These are phyloP conservation scores for Lepus timidus DNA, from an alignment of 2,113 vertebrate genomes.

Conservation along the genomic window DNA sequence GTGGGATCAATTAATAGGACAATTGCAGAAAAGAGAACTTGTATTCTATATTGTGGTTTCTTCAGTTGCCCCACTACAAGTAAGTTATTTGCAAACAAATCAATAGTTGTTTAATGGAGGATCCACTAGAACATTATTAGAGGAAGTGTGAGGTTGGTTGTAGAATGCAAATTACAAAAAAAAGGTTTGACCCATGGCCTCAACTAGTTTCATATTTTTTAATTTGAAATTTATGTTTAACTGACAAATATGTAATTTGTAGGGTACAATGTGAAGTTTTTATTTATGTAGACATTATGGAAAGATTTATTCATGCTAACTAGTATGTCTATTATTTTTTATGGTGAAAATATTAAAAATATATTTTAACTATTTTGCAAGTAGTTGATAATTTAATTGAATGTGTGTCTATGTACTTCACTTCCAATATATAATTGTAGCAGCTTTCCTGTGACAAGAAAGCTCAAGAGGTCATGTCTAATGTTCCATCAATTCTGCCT, in stretches of 20 bases:
- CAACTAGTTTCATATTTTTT: neutral
- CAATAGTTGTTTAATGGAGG: neutral
- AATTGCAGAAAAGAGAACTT: neutral
- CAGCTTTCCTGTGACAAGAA: neutral
- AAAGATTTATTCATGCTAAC: neutral
- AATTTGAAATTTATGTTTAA: neutral
- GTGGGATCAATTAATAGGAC: neutral
- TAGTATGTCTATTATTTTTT: neutral
- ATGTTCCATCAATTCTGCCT: neutral
- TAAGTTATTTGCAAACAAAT: neutral
- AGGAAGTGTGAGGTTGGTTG: neutral
- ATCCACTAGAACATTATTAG: neutral
- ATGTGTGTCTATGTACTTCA: neutral
- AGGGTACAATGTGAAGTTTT: neutral
- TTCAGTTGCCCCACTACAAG: neutral
- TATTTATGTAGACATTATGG: neutral
- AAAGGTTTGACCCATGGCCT: neutral
- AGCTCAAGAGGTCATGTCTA: neutral
- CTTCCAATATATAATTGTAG: neutral
- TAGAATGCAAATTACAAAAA: neutral
- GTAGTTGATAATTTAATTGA: neutral
- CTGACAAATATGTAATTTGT: neutral
- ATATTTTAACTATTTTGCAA: neutral
- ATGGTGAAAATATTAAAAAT: neutral
- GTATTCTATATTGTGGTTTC: conserved; percentile 5